A percentile compares a stretch with the other conserved stretches of the same genome.
phyloP scores from a whole-genome alignment of 64 coral and sea anemone genomes.

The Actinia equina region DNA sequence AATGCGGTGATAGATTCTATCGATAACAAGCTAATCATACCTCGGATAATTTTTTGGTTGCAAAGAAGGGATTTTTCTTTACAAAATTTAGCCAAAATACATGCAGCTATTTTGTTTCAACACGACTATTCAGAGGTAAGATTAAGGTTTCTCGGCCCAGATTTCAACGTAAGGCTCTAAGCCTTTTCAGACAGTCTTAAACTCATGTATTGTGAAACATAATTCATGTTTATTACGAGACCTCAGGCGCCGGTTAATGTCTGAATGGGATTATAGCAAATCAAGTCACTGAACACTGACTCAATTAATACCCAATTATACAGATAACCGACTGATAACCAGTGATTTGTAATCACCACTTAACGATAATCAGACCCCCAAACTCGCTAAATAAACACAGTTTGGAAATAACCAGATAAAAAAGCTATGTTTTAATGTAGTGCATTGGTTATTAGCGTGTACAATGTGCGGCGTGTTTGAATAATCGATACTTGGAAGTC shows the following conservation, averaged over 20 bases:
- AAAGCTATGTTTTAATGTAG: constrained; percentile 1
- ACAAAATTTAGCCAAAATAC: too few relatives aligned
- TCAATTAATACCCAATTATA: not conserved
- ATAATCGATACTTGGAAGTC: not conserved
- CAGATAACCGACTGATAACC: not conserved
- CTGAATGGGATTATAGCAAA: constrained; percentile 1
- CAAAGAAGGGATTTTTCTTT: too few relatives aligned
- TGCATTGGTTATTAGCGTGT: not conserved
- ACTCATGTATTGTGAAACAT: not conserved
- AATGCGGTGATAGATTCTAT: not conserved
- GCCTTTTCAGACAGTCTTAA: not conserved
- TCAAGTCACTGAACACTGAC: not conserved
- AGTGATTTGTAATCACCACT: constrained; percentile 5
- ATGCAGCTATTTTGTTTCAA: too few relatives aligned
- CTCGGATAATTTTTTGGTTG: not conserved
- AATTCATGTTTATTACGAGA: not conserved
- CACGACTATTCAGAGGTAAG: too few relatives aligned
- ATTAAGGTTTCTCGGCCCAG: not conserved
- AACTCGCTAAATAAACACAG: constrained; percentile 17
- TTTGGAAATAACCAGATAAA: not conserved
- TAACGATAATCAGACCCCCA: not conserved
- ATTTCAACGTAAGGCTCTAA: not conserved
- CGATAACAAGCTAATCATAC: not conserved
- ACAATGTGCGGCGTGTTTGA: not conserved
- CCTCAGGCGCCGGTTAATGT: constrained; percentile 1